phyloP scores from a whole-genome alignment of 2,797 vertebrate species.

The Fratercula arctica region DNA sequence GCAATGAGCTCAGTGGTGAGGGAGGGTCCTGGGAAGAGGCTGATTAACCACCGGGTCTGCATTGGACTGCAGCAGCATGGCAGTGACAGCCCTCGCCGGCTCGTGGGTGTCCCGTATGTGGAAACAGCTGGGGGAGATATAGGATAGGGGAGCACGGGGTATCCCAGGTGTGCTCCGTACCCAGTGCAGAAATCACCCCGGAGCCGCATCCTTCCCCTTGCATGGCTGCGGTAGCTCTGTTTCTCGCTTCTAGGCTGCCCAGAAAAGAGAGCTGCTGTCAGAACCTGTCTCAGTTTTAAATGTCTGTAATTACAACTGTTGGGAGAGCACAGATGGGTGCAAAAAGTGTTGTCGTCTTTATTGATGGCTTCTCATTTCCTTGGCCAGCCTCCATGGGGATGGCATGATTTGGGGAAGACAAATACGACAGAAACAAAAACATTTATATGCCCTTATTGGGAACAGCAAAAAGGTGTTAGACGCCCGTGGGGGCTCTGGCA shows the following conservation, averaged over 20 bases:
- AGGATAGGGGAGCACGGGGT: not conserved
- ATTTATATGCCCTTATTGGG: not conserved
- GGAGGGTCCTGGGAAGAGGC: not conserved
- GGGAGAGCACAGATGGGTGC: constrained; percentile 47
- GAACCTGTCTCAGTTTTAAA: not conserved
- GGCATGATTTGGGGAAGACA: constrained; percentile 21
- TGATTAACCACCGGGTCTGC: not conserved
- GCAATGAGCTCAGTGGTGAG: not conserved
- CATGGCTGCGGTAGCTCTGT: not conserved
- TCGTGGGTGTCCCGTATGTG: not conserved
- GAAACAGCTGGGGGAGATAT: not conserved
- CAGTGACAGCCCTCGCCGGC: not conserved
- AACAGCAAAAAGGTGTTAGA: not conserved
- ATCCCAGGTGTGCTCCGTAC: accelerated
- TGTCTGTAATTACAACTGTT: constrained; percentile 20
- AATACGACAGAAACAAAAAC: constrained; percentile 23
- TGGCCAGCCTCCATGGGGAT: constrained; percentile 6
- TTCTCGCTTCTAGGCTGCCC: not conserved
- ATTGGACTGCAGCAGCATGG: not conserved
- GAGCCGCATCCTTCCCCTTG: accelerated
- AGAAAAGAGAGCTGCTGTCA: not conserved
- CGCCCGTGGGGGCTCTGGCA: not conserved
- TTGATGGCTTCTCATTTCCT: constrained; percentile 43
- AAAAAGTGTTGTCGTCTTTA: not conserved
- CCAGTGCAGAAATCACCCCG: not conserved